phyloP scores from a whole-genome alignment of 2,113 vertebrate species.

The Psittacula cyanocephala region DNA sequence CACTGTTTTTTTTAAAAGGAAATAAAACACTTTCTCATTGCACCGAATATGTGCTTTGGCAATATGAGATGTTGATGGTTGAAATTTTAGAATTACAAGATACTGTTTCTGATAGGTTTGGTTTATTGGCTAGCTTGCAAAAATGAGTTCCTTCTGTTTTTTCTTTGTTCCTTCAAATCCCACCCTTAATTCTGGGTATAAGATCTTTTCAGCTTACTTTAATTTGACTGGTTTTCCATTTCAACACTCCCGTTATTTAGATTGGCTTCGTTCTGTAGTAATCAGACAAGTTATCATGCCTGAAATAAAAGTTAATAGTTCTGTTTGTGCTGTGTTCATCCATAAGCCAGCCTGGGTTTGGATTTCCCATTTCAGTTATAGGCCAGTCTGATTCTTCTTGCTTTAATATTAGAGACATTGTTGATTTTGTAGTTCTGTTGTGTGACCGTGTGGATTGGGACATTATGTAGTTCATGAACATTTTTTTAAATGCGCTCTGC shows the following conservation, averaged over 20 bases:
- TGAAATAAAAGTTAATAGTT: slow-evolving; percentile 20
- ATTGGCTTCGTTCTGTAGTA: neutral
- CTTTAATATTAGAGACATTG: neutral
- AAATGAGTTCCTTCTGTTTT: neutral
- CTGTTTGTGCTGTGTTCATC: slow-evolving; percentile 25
- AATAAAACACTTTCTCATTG: neutral
- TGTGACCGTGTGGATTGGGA: neutral
- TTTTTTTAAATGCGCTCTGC: neutral
- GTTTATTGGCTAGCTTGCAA: neutral
- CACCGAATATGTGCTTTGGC: neutral
- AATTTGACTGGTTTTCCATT: slow-evolving; percentile 1
- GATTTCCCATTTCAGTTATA: neutral
- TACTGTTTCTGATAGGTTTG: neutral
- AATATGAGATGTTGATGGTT: neutral
- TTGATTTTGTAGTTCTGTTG: slow-evolving; percentile 29
- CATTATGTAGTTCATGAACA: neutral
- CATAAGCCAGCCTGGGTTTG: neutral
- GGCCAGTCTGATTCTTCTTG: neutral
- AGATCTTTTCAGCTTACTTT: neutral
- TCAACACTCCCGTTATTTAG: slow-evolving; percentile 24
- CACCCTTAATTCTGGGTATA: neutral
- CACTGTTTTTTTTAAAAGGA: slow-evolving; percentile 31
- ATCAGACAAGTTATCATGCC: neutral
- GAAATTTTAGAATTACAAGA: neutral
- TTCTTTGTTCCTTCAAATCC: neutral